These are phyloP conservation scores for Bungarus multicinctus DNA, from an alignment of 2,113 vertebrate genomes.

Conservation along the genomic window DNA sequence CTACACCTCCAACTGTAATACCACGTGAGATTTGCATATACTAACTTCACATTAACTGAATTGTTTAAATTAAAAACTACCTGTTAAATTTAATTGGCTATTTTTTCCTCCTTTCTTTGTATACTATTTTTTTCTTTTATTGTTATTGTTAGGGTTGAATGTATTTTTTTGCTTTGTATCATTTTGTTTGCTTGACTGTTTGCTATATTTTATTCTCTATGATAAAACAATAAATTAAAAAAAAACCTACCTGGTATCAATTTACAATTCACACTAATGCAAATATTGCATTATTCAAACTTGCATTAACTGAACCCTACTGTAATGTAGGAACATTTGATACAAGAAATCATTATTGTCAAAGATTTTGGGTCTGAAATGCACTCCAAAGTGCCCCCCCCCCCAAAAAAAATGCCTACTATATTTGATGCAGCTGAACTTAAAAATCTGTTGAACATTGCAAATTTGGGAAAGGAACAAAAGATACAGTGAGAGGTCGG, in stretches of 20 bases:
- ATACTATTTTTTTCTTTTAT: too few relatives aligned
- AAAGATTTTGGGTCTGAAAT: background rate
- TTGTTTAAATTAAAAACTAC: background rate
- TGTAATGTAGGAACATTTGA: background rate
- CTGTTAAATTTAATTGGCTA: too few relatives aligned
- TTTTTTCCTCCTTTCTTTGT: too few relatives aligned
- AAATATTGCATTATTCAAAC: background rate
- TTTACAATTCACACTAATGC: background rate
- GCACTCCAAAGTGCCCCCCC: background rate
- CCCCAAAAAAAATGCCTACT: background rate
- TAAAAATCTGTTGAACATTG: background rate
- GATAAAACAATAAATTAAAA: too few relatives aligned
- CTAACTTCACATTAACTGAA: too few relatives aligned
- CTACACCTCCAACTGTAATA: too few relatives aligned
- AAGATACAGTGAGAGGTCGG: background rate
- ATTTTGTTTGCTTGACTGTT: too few relatives aligned
- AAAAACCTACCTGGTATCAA: background rate
- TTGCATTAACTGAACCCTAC: background rate
- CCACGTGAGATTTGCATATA: too few relatives aligned
- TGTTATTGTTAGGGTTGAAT: too few relatives aligned
- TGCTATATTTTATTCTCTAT: too few relatives aligned
- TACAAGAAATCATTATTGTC: background rate
- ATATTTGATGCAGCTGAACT: background rate
- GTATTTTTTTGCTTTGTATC: too few relatives aligned
- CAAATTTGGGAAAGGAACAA: background rate